Evolutionary conservation across 2,888 invertebrate species (phyloP).

Genomic region (Pachydiplax longipennis): DNA sequence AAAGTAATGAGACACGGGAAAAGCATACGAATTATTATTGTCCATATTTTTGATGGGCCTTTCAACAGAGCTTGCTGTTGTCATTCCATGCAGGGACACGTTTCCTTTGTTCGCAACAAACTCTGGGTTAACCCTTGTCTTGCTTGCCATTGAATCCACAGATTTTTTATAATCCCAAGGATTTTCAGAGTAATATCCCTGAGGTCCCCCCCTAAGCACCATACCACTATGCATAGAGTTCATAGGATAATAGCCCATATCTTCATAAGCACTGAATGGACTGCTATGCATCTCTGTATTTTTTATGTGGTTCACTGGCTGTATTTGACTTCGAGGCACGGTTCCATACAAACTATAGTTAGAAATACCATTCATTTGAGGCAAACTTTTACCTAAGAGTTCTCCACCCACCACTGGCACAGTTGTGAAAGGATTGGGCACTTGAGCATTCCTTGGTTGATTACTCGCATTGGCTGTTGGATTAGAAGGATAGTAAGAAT

Average conservation of each 20-base stretch:
- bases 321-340: constrained; percentile 42
- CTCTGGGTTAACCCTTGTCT: neutral
- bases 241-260: neutral
- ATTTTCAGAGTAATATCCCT: neutral
- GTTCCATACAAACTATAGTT: constrained; percentile 47
- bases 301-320: constrained; percentile 15
- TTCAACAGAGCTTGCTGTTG: neutral
- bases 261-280: constrained; percentile 4
- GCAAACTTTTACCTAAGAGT: neutral
- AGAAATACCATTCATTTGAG: constrained; percentile 48
- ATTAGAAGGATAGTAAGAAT: neutral
- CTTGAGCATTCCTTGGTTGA: constrained; percentile 12
- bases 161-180: constrained; percentile 7
- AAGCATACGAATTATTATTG: constrained; percentile 10
- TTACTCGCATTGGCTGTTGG: neutral
- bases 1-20: neutral
- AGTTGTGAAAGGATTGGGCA: neutral
- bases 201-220: neutral
- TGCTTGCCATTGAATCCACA: neutral
- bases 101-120: neutral
- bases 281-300: neutral
- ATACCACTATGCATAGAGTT: neutral
- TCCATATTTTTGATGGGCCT: neutral
- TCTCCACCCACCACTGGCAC: neutral
- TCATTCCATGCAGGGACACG: neutral